phyloP scores from a whole-genome alignment of 2,797 vertebrate species.

The Orestias chungarensis region DNA sequence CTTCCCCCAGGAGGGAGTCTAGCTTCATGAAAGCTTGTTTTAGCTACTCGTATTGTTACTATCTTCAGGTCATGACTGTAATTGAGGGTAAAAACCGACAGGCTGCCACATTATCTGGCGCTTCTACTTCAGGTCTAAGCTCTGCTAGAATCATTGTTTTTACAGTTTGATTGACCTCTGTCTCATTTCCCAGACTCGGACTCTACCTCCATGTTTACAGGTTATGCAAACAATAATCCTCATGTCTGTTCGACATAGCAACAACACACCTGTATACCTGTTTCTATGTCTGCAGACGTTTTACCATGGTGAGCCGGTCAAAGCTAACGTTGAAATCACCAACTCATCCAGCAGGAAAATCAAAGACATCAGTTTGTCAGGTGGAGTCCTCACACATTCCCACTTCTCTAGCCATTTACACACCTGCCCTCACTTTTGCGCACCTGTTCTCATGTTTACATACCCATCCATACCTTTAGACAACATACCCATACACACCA shows the following conservation, averaged over 20 bases:
- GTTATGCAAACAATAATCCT: neutral
- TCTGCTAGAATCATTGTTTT: no score
- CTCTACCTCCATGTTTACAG: neutral
- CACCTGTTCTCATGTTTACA: neutral
- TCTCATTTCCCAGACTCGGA: neutral
- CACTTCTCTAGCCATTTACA: no score
- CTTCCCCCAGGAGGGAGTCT: neutral
- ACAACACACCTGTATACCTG: neutral
- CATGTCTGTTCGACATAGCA: neutral
- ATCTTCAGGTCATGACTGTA: neutral
- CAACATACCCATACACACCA: neutral
- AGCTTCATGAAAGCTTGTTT: neutral
- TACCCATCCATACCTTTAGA: neutral
- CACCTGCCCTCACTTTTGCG: neutral
- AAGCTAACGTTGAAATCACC: conserved; percentile 83
- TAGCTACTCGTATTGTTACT: neutral
- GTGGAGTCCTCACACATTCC: conserved; percentile 65
- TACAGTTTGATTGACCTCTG: no score
- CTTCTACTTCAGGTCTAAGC: no score
- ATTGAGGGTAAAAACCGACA: neutral
- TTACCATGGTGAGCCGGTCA: conserved; percentile 90
- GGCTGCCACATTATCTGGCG: neutral
- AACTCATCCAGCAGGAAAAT: conserved; percentile 90
- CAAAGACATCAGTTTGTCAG: conserved; percentile 87
- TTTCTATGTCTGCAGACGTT: conserved; percentile 77